These are phyloP conservation scores for Pocillopora verrucosa DNA, from an alignment of 64 coral and sea anemone genomes.

Conservation along the genomic window DNA sequence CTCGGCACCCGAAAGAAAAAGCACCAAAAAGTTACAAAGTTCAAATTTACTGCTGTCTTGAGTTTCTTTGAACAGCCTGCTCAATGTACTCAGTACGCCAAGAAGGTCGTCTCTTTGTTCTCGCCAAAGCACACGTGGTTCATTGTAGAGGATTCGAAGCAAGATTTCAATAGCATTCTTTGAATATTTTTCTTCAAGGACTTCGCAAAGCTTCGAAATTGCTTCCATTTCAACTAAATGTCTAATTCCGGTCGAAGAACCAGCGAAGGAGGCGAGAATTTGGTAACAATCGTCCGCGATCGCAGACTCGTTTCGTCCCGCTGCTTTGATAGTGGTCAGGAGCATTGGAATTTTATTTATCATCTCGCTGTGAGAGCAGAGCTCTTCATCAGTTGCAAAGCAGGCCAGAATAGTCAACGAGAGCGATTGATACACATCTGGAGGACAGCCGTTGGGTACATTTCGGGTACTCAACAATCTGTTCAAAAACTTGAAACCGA, in stretches of 20 bases:
- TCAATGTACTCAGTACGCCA: slow-evolving; percentile 22
- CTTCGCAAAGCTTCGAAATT: slow-evolving; percentile 37
- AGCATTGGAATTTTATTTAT: slow-evolving; percentile 67
- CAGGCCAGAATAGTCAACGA: slow-evolving; percentile 81
- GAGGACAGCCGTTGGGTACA: slow-evolving; percentile 61
- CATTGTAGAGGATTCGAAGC: slow-evolving; percentile 42
- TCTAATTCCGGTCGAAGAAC: slow-evolving; percentile 45
- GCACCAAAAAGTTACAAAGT: slow-evolving; percentile 49
- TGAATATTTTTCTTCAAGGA: not conserved
- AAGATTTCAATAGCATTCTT: slow-evolving; percentile 45
- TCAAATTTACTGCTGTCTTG: slow-evolving; percentile 78
- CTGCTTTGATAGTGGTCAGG: slow-evolving; percentile 31
- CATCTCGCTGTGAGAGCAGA: slow-evolving; percentile 69
- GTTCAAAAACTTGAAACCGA: slow-evolving; percentile 88
- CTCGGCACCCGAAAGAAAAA: slow-evolving; percentile 49
- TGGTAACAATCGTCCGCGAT: slow-evolving; percentile 44
- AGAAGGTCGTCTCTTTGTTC: slow-evolving; percentile 44
- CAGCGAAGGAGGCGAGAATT: slow-evolving; percentile 63
- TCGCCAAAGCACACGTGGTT: slow-evolving; percentile 50
- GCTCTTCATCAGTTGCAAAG: slow-evolving; percentile 81
- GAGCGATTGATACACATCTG: slow-evolving; percentile 67
- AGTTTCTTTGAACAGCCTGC: slow-evolving; percentile 50
- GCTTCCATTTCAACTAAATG: slow-evolving; percentile 33
- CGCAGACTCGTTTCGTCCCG: not conserved
- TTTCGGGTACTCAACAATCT: slow-evolving; percentile 55